Base-by-base conservation (phyloP, 2,113 vertebrate genomes). In the Glaucidium brasilianum region DNA sequence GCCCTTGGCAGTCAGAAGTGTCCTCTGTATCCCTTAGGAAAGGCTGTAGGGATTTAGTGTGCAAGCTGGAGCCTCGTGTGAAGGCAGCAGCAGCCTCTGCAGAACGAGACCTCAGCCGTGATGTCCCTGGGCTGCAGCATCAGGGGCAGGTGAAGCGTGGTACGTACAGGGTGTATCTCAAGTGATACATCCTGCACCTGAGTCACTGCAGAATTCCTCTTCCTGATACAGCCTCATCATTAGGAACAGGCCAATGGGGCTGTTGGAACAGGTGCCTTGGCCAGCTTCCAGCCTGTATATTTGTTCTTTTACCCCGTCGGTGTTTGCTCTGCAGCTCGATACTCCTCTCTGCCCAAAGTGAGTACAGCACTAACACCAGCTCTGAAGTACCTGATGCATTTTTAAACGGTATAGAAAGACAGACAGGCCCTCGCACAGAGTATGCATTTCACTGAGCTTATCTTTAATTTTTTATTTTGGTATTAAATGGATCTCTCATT, bases 221-320 rank as follows among this genome's bases (percentile, higher is more conserved):
- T 35, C 17, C 71, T 59, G 41, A 10, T 12, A 4, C 1, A 27
- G 88, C 63, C 63, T 58, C 52, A 4, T 2, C 4, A 6, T 4
- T 14, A 29, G 35, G 6, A 0, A 16, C 56, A 26, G 77, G 25
- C n/a, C 66, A 22, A 16, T 0, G 22, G 45, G 71, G 39, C 47
- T 88, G 85, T 34, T 76, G 47, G 26, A 22, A 11, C 72, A 81
- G 71, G 82, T 82, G 90, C 75, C 71, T 68, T 90, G 90, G 95
- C 64, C 6, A 6, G 45, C 62, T n/a, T 35, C 90, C 94, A 50
- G n/a, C 7, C 4, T 3, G 10, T 21, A 0, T 92, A 10, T 95
- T 96, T 96, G 75, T n/a, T 90, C 66, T 87, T 59, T 26, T 8
- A 19, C 75, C 62, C 90, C 92, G 83, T 88, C 88, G n/a, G 8